Evolutionary conservation across 2,888 invertebrate species (phyloP), one percentile per base, ranked within the genome.

Genomic region (Lomographa bimaculata): DNA sequence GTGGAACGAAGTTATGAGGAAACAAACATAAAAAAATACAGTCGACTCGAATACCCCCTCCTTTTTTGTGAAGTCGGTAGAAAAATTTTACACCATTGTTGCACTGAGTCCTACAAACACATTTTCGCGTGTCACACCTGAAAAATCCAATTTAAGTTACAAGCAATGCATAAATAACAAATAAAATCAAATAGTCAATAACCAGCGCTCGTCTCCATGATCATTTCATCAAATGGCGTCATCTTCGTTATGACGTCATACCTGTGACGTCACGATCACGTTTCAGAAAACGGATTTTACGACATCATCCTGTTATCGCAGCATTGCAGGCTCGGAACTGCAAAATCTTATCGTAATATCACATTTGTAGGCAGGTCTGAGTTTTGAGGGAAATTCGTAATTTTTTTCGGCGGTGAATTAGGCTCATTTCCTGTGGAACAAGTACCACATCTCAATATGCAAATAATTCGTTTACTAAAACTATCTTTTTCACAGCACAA

Each of bases 231-330:
- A 27, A 38, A 54, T 46, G 46, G 46, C 44, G 36, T 34, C 41
- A 53, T 46, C 27, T 26, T 24, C 21, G 18, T 39, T 33, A 44
- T 43, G 34, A 41, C 29, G 9, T 25, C 20, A 26, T 27, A 16
- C 24, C 37, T 34, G 24, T 38, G 34, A 26, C 42, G 39, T 42
- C 48, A 47, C 43, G n/a, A n/a, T n/a, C n/a, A n/a, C n/a, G n/a
- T n/a, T n/a, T n/a, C n/a, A n/a, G n/a, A 41, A 59, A 52, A 50
- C 54, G 57, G 50, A 61, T 70, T 71, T 75, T 67, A 74, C 56
- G 66, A 60, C 60, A 49, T 70, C 51, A 75, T 75, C 59, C 56
- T 46, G 65, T 64, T 75, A 76, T 77, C 76, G 46, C 46, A 19
- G 29, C 24, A 35, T 8, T 41, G 49, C 71, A 71, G 71, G 62